phyloP scores from a whole-genome alignment of 2,797 vertebrate genomes.

The Gadopsis bispinosus region DNA sequence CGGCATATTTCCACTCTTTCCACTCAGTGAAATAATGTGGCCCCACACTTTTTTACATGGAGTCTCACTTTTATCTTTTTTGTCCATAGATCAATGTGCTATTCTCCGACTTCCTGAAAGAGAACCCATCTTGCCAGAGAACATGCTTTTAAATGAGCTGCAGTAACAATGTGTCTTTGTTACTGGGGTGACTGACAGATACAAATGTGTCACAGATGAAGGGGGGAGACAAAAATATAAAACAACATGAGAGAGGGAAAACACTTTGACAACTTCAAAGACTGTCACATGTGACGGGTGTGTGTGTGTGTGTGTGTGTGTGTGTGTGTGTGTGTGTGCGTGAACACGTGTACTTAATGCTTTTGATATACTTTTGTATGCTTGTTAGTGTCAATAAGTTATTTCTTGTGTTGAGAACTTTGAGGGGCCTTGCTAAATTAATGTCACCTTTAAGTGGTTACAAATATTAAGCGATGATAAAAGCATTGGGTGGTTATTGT shows the following conservation, averaged over 20 bases:
- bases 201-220: conserved; percentile 60
- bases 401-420: conserved; percentile 20
- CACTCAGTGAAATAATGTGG: conserved; percentile 20
- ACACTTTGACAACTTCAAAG: conserved; percentile 67
- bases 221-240: conserved; percentile 50
- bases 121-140: conserved; percentile 40
- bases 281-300: conserved; percentile 30
- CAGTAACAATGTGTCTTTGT: conserved; percentile 72
- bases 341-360: background rate
- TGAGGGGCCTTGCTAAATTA: background rate
- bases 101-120: conserved; percentile 40
- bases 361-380: conserved; percentile 10
- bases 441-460: conserved; percentile 13
- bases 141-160: conserved; percentile 57
- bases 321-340: background rate
- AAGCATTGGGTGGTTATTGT: background rate
- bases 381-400: background rate
- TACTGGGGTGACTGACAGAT: conserved; percentile 59
- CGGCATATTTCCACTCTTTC: background rate
- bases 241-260: conserved; percentile 62
- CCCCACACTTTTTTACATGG: conserved; percentile 13
- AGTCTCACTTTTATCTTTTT: conserved; percentile 25
- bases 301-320: conserved; percentile 11
- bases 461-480: conserved; percentile 22
- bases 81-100: conserved; percentile 42